Evolutionary conservation across 92 coral and sea anemone genomes (phyloP), one percentile per base, ranked within the genome.

Genomic region (Porites evermanni): DNA sequence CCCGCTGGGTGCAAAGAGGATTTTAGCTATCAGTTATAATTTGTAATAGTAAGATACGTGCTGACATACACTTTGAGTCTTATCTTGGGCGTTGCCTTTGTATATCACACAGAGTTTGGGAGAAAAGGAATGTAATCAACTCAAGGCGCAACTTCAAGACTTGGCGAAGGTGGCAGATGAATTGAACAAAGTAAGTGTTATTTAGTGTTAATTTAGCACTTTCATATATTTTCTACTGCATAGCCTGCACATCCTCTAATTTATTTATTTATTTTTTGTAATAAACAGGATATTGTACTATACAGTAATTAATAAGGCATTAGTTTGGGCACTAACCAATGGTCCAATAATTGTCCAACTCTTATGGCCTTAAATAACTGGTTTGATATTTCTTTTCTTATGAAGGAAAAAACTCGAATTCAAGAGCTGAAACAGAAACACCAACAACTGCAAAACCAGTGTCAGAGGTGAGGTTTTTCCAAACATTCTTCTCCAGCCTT

Each of bases 341-440:
- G 47, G 47, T 38, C 47, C 47, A 38, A 12, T 56, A 56, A 14
- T 11, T 11, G 16, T 11, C 13, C 61, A 56, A 14, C 3, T 56
- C 16, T 56, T 56, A 56, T 10, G 17, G 61, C 4, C 3, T 12
- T 56, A 11, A 11, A 51, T 17, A 7, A 74, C 9, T 51, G 44
- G 19, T 14, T 12, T 9, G 11, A 54, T 54, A 76, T 4, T 12
- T 32, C 47, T 87, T 83, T 11, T 74, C 79, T 52, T 76, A 38
- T 77, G 4, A 84, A 97, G 99, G 99, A 97, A 80, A 95, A 87
- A 70, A 17, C 77, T 21, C 87, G 89, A 63, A 88, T 79, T 26
- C 99, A 97, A 85, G 99, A 95, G 58, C 84, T 95, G 79, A 97
- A 89, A 84, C 95, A 93, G 60, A 97, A 97, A 77, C 95, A 92